Conservation (phyloP, 2,797 vertebrate genomes). For the Pantherophis alleghaniensis region DNA sequence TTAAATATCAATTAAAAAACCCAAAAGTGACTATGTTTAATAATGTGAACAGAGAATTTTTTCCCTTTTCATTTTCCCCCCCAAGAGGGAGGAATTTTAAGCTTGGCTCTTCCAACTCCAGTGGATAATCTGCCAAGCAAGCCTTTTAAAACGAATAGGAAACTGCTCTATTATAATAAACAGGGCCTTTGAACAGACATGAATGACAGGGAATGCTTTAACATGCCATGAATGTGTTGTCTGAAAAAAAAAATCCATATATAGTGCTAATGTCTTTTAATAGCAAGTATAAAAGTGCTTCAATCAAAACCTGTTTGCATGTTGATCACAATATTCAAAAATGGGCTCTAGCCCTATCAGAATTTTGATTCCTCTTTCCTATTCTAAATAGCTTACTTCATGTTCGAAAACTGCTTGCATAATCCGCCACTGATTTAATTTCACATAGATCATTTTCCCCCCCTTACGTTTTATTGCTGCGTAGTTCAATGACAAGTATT, state of each 20-base stretch:
- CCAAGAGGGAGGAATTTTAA: background rate
- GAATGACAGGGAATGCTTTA: background rate
- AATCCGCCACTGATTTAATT: background rate
- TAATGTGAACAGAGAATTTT: background rate
- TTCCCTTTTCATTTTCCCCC: background rate
- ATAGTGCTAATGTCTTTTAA: background rate
- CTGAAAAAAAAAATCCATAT: background rate
- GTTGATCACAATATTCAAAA: background rate
- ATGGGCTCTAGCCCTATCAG: background rate
- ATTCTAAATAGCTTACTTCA: background rate
- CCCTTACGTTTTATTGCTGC: background rate
- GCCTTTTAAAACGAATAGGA: background rate
- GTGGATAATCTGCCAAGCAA: background rate
- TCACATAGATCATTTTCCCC: background rate
- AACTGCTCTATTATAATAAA: background rate
- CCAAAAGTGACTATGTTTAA: background rate
- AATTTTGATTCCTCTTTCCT: background rate
- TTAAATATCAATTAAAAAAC: background rate
- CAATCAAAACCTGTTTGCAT: background rate
- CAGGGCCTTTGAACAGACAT: background rate
- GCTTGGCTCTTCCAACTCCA: background rate
- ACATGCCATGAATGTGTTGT: background rate
- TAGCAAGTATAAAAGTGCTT: background rate
- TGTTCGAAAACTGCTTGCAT: background rate
- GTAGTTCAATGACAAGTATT: background rate